Conservation (phyloP, 2,797 vertebrate genomes). For the Cheirogaleus major region DNA sequence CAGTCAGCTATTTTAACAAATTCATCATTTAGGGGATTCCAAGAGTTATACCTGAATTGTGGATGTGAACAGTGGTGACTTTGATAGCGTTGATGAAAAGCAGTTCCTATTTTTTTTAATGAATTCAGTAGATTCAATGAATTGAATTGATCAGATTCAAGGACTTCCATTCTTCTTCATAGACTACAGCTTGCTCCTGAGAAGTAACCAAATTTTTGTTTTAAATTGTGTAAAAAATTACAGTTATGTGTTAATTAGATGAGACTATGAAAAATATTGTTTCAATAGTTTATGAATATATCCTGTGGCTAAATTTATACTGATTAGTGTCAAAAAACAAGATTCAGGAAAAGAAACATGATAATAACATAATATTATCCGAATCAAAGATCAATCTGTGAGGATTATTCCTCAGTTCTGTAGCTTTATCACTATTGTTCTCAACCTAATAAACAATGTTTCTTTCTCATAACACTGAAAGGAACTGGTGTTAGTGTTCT, state of each 20-base stretch:
- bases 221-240: constrained; percentile 9
- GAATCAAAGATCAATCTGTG: background rate
- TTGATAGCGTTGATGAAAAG: background rate
- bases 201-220: background rate
- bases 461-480: background rate
- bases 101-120: background rate
- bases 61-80: background rate
- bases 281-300: background rate
- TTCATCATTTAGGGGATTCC: background rate
- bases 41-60: background rate
- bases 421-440: background rate
- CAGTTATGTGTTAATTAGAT: background rate
- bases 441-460: background rate
- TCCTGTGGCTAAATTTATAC: background rate
- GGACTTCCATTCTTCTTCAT: background rate
- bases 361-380: background rate
- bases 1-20: background rate
- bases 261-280: background rate
- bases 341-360: background rate
- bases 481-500: background rate
- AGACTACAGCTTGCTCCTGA: background rate
- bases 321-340: background rate
- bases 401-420: background rate
- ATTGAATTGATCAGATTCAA: constrained; percentile 16
- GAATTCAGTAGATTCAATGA: background rate